These are phyloP conservation scores for Venusia cambrica DNA, from an alignment of 2,888 invertebrate species.

Conservation along the genomic window DNA sequence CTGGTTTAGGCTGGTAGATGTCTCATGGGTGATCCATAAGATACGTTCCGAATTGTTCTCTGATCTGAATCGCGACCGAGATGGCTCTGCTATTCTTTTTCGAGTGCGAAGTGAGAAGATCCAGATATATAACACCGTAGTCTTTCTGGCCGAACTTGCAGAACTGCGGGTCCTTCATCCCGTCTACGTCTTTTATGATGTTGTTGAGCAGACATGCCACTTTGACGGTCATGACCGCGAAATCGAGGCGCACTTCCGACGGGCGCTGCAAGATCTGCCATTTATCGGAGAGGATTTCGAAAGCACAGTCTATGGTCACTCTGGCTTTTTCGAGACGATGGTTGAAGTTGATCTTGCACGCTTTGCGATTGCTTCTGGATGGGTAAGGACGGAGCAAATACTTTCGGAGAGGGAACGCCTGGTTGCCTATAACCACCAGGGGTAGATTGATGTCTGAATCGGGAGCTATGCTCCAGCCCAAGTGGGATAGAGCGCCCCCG, in stretches of 20 bases:
- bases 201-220: conserved; percentile 30
- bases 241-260: conserved; percentile 20
- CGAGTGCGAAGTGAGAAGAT: conserved; percentile 18
- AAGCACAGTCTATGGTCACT: conserved; percentile 28
- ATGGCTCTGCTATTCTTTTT: conserved; percentile 17
- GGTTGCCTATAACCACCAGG: conserved; percentile 29
- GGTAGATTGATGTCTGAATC: conserved; percentile 25
- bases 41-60: conserved; percentile 21
- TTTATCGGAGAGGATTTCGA: conserved; percentile 33
- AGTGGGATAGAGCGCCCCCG: conserved; percentile 12
- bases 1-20: too few relatives aligned
- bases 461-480: conserved; percentile 23
- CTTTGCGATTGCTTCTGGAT: conserved; percentile 15
- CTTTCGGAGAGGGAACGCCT: conserved; percentile 29
- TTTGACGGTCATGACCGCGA: conserved; percentile 21
- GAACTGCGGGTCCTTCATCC: conserved; percentile 21
- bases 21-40: conserved; percentile 12
- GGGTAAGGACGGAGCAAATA: conserved; percentile 30
- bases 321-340: conserved; percentile 25
- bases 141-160: conserved; percentile 22
- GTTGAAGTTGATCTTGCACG: conserved; percentile 28
- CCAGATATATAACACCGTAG: conserved; percentile 19
- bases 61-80: conserved; percentile 14
- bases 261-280: conserved; percentile 30
- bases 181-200: conserved; percentile 26